These are phyloP conservation scores for Thalassaphorura encarpata DNA, from an alignment of 1,140 invertebrate species.

Conservation along the genomic window DNA sequence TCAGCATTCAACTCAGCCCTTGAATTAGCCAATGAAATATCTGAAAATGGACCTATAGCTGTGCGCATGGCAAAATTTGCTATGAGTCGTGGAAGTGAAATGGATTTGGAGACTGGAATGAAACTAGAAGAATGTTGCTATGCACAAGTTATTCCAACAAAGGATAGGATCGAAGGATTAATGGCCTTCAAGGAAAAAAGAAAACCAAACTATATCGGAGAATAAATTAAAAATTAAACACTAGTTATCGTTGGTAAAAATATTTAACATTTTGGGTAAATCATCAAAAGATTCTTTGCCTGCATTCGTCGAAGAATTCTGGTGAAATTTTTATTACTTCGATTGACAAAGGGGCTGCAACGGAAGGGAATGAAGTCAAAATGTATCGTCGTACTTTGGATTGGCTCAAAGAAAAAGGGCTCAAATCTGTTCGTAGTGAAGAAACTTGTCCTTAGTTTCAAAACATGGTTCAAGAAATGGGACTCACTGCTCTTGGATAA, in stretches of 20 bases:
- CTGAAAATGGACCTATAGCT: slow-evolving; percentile 83
- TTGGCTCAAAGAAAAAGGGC: slow-evolving; percentile 7
- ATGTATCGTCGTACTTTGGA: slow-evolving; percentile 3
- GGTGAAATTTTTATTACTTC: slow-evolving; percentile 1
- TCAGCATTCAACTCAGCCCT: slow-evolving; percentile 76
- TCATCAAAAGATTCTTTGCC: background rate
- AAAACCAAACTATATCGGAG: slow-evolving; percentile 58
- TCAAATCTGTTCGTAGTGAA: background rate
- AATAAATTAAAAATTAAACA: too few relatives aligned
- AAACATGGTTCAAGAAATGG: background rate
- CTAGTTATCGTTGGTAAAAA: too few relatives aligned
- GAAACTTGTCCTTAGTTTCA: background rate
- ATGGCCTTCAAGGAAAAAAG: slow-evolving; percentile 90
- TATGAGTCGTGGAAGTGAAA: slow-evolving; percentile 74
- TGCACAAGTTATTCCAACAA: slow-evolving; percentile 77
- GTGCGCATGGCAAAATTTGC: slow-evolving; percentile 85
- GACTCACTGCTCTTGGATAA: background rate
- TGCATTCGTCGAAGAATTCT: background rate
- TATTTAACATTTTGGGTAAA: background rate
- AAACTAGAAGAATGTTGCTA: slow-evolving; percentile 90
- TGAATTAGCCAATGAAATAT: slow-evolving; percentile 76
- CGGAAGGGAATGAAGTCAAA: slow-evolving; percentile 1
- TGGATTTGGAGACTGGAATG: slow-evolving; percentile 70
- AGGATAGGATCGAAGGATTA: slow-evolving; percentile 88
- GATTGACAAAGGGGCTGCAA: background rate